These are phyloP conservation scores for Myrmecobius fasciatus DNA, from an alignment of 2,113 vertebrate species.

Conservation along the genomic window DNA sequence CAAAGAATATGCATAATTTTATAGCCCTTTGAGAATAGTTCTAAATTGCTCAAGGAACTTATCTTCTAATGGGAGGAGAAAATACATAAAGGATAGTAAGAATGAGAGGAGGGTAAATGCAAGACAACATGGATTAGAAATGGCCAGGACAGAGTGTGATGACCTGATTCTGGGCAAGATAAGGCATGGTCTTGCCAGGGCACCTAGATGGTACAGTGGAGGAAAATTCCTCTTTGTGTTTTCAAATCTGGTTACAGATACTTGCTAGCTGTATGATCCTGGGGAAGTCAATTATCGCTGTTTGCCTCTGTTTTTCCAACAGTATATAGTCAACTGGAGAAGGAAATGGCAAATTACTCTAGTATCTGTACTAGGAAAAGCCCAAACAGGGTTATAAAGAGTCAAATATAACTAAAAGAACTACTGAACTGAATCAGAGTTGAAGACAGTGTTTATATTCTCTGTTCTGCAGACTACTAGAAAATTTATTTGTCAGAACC, in stretches of 20 bases:
- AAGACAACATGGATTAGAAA: not conserved
- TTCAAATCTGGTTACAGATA: too few relatives aligned
- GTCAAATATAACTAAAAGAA: too few relatives aligned
- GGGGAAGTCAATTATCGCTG: not conserved
- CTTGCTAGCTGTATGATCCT: not conserved
- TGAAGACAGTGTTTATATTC: not conserved
- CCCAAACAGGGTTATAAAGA: too few relatives aligned
- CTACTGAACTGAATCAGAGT: not conserved
- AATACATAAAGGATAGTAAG: not conserved
- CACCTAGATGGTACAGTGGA: not conserved
- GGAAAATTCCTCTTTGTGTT: not conserved
- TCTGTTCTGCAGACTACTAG: not conserved
- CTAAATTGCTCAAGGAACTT: not conserved
- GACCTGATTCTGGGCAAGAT: not conserved
- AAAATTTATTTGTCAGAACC: not conserved
- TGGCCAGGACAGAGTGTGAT: not conserved
- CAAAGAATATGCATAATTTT: too few relatives aligned
- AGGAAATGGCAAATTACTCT: not conserved
- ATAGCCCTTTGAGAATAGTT: too few relatives aligned
- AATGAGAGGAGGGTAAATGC: not conserved
- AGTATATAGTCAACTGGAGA: not conserved
- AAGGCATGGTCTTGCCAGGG: not conserved
- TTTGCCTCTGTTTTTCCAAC: not conserved
- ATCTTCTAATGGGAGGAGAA: not conserved
- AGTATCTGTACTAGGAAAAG: not conserved